These are phyloP conservation scores for Acleris cristana DNA, from an alignment of 2,888 invertebrate genomes.

Conservation along the genomic window DNA sequence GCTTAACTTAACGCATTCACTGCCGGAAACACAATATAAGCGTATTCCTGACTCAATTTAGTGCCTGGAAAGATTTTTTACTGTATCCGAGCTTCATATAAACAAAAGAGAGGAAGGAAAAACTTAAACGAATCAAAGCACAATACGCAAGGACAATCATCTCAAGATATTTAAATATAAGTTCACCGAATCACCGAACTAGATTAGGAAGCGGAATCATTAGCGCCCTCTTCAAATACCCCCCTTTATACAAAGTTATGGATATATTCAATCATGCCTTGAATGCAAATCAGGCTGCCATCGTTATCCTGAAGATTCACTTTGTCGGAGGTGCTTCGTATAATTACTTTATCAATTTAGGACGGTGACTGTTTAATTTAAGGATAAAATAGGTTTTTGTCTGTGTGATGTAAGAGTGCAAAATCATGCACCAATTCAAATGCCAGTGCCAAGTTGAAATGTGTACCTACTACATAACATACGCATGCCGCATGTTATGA, in stretches of 20 bases:
- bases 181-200: slow-evolving; percentile 13
- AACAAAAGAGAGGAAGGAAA: too few species aligned
- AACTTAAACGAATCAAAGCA: too few species aligned
- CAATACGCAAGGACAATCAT: neutral
- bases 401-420: too few species aligned
- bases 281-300: slow-evolving; percentile 31
- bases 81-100: too few species aligned
- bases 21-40: too few species aligned
- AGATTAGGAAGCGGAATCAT: slow-evolving; percentile 19
- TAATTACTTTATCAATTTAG: slow-evolving; percentile 31
- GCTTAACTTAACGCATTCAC: too few species aligned
- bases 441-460: too few species aligned
- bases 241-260: slow-evolving; percentile 8
- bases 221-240: slow-evolving; percentile 19
- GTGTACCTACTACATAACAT: too few species aligned
- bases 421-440: too few species aligned
- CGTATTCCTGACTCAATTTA: too few species aligned
- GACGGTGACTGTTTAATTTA: slow-evolving; percentile 10
- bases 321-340: slow-evolving; percentile 26
- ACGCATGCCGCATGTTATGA: too few species aligned
- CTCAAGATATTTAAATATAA: slow-evolving; percentile 2
- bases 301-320: slow-evolving; percentile 32
- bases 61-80: too few species aligned
- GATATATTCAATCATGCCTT: slow-evolving; percentile 24
- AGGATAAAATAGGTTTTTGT: neutral